Percentiles rank a stretch among this genome's conserved stretches.
Evolutionary conservation across 2,888 invertebrate species (phyloP).

Genomic region (Crossocerus cetratus): DNA sequence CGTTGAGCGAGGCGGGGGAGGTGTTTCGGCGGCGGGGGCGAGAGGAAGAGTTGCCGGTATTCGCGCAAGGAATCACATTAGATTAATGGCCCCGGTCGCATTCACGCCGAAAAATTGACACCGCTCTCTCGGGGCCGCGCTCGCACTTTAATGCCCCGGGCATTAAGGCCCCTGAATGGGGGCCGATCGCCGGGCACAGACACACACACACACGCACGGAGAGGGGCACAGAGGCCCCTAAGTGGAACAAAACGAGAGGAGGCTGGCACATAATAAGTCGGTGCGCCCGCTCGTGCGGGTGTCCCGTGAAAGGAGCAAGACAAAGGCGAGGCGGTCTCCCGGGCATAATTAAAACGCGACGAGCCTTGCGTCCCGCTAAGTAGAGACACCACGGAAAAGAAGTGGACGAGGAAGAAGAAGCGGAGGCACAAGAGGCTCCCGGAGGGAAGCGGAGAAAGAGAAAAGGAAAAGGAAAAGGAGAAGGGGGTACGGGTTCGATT

Average conservation of each 20-base stretch:
- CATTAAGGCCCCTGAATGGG: conserved; percentile 55
- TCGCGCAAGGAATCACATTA: conserved; percentile 11
- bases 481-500: conserved; percentile 57
- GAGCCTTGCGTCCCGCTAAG: conserved; percentile 56
- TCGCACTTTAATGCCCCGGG: conserved; percentile 49
- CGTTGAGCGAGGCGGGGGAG: too few relatives aligned
- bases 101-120: conserved; percentile 55
- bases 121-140: conserved; percentile 31
- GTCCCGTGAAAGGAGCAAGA: conserved; percentile 59
- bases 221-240: conserved; percentile 27
- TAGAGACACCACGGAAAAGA: conserved; percentile 20
- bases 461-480: conserved; percentile 11
- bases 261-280: conserved; percentile 59
- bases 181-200: neutral
- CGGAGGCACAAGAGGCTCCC: conserved; percentile 18
- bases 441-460: conserved; percentile 9
- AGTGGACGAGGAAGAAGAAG: neutral
- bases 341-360: conserved; percentile 72
- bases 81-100: conserved; percentile 32
- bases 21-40: too few relatives aligned
- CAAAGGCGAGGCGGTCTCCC: conserved; percentile 56
- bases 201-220: neutral
- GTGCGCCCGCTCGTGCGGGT: conserved; percentile 61
- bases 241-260: conserved; percentile 53
- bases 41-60: neutral